Evolutionary conservation across 2,888 invertebrate genomes (phyloP).

Genomic region (Nudaria mundana): DNA sequence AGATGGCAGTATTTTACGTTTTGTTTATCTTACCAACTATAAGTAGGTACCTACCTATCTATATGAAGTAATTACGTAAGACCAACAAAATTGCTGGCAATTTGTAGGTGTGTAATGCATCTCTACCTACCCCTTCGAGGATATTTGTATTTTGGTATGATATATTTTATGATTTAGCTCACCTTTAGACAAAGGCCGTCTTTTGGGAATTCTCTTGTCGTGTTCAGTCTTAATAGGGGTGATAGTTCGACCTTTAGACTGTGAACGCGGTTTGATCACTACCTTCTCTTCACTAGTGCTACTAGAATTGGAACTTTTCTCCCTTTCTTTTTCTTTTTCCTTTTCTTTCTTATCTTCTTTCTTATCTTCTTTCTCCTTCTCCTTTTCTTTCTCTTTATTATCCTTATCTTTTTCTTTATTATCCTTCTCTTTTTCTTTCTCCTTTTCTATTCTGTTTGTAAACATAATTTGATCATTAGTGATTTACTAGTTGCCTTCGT

Average conservation of each 20-base stretch:
- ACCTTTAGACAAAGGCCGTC: constrained; percentile 66
- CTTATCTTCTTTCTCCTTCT: constrained; percentile 46
- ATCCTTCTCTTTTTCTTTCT: constrained; percentile 35
- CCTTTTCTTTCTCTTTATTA: constrained; percentile 38
- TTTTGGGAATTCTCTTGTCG: constrained; percentile 61
- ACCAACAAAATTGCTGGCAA: too few relatives aligned
- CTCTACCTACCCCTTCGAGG: too few relatives aligned
- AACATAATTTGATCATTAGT: too few relatives aligned
- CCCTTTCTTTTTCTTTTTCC: constrained; percentile 48
- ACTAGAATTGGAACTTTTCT: constrained; percentile 41
- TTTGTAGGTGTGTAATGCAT: too few relatives aligned
- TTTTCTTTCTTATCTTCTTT: constrained; percentile 43
- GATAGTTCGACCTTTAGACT: constrained; percentile 60
- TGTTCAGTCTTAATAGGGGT: constrained; percentile 54
- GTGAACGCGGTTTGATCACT: constrained; percentile 57
- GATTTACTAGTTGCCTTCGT: too few relatives aligned
- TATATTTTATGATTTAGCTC: too few relatives aligned
- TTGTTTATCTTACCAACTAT: too few relatives aligned
- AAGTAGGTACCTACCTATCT: too few relatives aligned
- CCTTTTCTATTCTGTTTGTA: constrained; percentile 32
- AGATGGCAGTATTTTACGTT: too few relatives aligned
- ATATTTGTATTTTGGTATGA: too few relatives aligned
- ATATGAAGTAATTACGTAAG: too few relatives aligned
- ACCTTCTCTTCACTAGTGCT: constrained; percentile 62
- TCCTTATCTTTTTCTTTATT: constrained; percentile 40